Percentiles rank a stretch among this genome's conserved stretches.
These are phyloP conservation scores for Teleiodes luculella DNA, from an alignment of 2,888 invertebrate genomes.

Conservation along the genomic window DNA sequence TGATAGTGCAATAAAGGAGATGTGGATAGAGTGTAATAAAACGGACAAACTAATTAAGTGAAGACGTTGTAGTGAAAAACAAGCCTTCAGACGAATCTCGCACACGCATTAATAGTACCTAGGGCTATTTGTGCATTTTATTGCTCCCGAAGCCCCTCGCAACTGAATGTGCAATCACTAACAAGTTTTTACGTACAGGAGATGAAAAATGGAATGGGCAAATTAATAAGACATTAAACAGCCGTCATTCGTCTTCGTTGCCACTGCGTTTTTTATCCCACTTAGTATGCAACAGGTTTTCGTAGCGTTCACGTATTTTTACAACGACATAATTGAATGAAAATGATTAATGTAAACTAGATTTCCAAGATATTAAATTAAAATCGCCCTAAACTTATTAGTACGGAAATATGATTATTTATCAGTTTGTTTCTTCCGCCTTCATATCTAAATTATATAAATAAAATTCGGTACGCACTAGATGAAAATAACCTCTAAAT, in stretches of 20 bases:
- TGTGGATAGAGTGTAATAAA: constrained; percentile 7
- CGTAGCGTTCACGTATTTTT: background rate
- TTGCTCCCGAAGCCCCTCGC: constrained; percentile 17
- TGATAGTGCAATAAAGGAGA: constrained; percentile 2
- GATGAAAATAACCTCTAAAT: too few species aligned
- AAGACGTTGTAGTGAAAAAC: constrained; percentile 15
- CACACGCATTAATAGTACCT: constrained; percentile 12
- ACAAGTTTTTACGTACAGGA: constrained; percentile 1
- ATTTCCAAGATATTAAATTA: too few species aligned
- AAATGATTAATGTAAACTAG: too few species aligned
- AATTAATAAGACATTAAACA: constrained; percentile 8
- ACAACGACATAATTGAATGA: too few species aligned
- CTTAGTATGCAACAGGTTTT: background rate
- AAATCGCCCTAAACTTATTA: too few species aligned
- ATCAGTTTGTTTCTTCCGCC: too few species aligned
- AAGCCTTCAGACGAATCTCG: constrained; percentile 21
- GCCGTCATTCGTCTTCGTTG: background rate
- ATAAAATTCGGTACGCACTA: too few species aligned
- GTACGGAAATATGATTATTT: too few species aligned
- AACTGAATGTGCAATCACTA: constrained; percentile 25
- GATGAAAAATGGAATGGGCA: constrained; percentile 3
- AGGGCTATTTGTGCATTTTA: constrained; percentile 16
- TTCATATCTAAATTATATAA: too few species aligned
- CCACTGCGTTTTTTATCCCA: background rate
- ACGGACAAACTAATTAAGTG: constrained; percentile 3